Conservation (phyloP, 1,140 invertebrate species). For the Xylocopa sonorina region DNA sequence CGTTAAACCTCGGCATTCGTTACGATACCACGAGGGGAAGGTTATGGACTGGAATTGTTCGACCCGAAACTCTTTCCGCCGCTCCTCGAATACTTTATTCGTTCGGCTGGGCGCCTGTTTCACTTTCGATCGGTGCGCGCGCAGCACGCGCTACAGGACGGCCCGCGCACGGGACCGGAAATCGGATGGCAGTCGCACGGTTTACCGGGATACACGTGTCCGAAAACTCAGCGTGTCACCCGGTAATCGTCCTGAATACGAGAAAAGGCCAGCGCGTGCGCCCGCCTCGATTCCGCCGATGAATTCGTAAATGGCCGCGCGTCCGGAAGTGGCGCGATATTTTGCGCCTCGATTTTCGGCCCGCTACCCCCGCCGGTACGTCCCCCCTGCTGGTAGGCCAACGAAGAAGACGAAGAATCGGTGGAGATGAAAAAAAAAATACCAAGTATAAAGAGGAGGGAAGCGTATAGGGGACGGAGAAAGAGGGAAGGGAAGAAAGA, state of each 20-base stretch:
- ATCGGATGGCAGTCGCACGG: neutral
- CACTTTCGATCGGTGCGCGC: neutral
- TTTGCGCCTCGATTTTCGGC: slow-evolving; percentile 32
- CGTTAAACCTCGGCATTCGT: slow-evolving; percentile 43
- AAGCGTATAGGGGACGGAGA: neutral
- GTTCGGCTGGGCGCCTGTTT: neutral
- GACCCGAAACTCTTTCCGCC: neutral
- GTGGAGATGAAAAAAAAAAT: neutral
- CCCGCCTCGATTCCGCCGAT: neutral
- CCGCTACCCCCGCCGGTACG: neutral
- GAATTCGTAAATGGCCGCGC: slow-evolving; percentile 23
- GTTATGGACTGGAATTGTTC: slow-evolving; percentile 45
- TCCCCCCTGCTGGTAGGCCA: neutral
- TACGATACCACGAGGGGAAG: slow-evolving; percentile 6
- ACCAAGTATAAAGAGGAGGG: neutral
- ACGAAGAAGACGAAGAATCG: neutral
- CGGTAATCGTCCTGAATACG: slow-evolving; percentile 25
- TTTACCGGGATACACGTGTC: slow-evolving; percentile 18
- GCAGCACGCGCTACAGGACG: neutral
- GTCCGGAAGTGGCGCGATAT: slow-evolving; percentile 47
- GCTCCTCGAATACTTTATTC: too few species aligned
- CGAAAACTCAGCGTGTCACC: slow-evolving; percentile 42
- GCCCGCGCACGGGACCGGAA: slow-evolving; percentile 1
- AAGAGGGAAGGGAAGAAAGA: neutral
- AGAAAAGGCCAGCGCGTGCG: neutral